Base-by-base conservation (phyloP, 2,113 vertebrate species). In the Galeopterus variegatus region DNA sequence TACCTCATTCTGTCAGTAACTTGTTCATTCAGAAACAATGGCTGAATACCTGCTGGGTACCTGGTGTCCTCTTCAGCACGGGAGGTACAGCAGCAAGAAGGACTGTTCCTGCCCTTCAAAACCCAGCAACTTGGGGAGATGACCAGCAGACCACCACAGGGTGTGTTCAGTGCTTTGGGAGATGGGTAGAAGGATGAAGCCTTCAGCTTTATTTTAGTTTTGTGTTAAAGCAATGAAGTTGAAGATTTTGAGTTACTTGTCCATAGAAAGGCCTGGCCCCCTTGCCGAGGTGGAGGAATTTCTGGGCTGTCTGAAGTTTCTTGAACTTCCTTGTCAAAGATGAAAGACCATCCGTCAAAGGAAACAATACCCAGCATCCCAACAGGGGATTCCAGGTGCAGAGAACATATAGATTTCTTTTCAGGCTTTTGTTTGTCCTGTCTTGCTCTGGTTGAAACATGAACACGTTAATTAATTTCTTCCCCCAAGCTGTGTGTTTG, bases 381-480 rank as follows among this genome's bases (percentile, higher is more conserved):
- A 1, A 19, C 0, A 2, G 67, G 88, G 83, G 94, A 69, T 72
- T 96, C 93, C 96, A 98, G 97, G 96, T 94, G 96, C 54, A 58
- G 94, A 80, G 91, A 82, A 85, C 9, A 33, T 50, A 11, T 10
- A 18, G n/a, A 69, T 89, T 92, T 88, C 93, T 91, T 83, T 90
- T 88, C 92, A 92, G 83, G 65, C 90, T 89, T 96, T 93, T 91
- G 93, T 98, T 93, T 81, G 70, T n/a, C 89, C 84, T 50, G 54
- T 97, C 96, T 98, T 92, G 89, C 67, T 80, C 92, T 77, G 75
- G 52, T 80, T 90, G 94, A 97, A 96, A 97, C 76, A 54, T 15
- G 89, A 96, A 83, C 96, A 95, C 18, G 0, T 95, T 95, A 87
- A 89, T 97, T 96, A 97, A 96, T 96, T 97, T 97, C 86, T 97